Base-by-base conservation (phyloP, 2,888 invertebrate genomes). In the Oscheius sp. region DNA sequence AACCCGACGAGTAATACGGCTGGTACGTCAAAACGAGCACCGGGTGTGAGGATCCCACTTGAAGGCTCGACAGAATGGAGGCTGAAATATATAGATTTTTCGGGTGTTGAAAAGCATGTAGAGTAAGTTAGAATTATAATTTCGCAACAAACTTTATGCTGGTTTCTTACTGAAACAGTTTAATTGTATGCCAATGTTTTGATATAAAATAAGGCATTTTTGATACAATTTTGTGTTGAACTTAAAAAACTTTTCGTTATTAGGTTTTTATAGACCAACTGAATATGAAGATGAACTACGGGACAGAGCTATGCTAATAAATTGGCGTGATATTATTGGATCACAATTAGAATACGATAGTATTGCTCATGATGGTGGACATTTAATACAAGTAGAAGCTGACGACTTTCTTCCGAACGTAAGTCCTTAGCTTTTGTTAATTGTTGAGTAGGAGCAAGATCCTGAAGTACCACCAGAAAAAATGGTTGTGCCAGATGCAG, bases 401-500 rank as follows among this genome's bases (percentile, higher is more conserved):
- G 50, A 50, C 30, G 28, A 28, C n/a, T 47, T 22, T 26, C 30
- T 50, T 4, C 41, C 41, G 4, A 20, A 14, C n/a, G 41, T 41
- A 41, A 17, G 41, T 12, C 20, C 41, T 17, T 41, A 20, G n/a
- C 12, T 50, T 50, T 9, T 9, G 12, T 3, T 47, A 47, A 2
- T 3, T 41, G 4, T 41, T 41, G 3, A 20, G 12, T 6, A 54
- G 54, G 22, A 26, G 44, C 8, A 28, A 59, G 44, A 24, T 14
- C 28, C 20, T 4, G 22, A 8, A 5, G 59, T 44, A 8, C 44
- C 59, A 26, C 33, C 62, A 12, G 75, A 74, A 4, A 72, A 78
- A n/a, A 32, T 67, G 12, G 63, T 74, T 9, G 72, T 72, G 5
- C 83, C 82, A 1, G 80, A 77, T 26, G 84, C 82, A 0, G 85